Percentiles rank a stretch among this genome's conserved stretches.
Conservation (phyloP, 2,113 vertebrate species). For the Albula goreensis region DNA sequence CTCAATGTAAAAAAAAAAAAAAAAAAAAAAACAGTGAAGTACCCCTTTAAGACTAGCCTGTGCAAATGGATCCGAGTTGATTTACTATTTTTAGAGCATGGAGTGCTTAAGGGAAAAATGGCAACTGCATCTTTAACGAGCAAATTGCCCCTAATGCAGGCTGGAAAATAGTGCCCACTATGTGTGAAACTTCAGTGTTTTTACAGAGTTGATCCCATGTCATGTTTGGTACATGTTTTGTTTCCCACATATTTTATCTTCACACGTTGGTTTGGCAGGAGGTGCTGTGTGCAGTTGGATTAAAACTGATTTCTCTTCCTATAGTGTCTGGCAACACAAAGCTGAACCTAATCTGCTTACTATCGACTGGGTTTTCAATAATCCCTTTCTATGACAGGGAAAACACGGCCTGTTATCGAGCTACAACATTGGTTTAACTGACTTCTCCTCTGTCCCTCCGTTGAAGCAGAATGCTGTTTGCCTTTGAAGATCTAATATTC, state of each 20-base stretch:
- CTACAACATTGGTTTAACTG: constrained; percentile 38
- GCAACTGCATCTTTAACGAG: no score
- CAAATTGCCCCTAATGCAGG: no score
- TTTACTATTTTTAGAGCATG: no score
- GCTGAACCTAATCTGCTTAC: constrained; percentile 60
- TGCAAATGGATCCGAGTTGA: no score
- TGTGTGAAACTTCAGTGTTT: no score
- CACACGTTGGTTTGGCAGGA: constrained; percentile 42
- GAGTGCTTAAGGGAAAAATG: no score
- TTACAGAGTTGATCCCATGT: neutral
- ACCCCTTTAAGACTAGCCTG: no score
- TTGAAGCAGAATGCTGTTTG: constrained; percentile 15
- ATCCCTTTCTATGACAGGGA: constrained; percentile 55
- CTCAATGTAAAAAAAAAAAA: no score
- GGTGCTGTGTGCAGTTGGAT: constrained; percentile 57
- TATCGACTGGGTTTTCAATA: constrained; percentile 60
- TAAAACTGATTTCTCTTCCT: constrained; percentile 49
- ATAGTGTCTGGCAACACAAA: constrained; percentile 55
- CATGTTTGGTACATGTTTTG: neutral
- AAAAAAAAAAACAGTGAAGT: no score
- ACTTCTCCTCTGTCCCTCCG: constrained; percentile 29
- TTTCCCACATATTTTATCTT: constrained; percentile 34
- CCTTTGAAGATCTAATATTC: constrained; percentile 17
- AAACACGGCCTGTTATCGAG: constrained; percentile 50
- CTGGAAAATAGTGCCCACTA: no score